phyloP scores from a whole-genome alignment of 2,113 vertebrate genomes.

The Alethe diademata region DNA sequence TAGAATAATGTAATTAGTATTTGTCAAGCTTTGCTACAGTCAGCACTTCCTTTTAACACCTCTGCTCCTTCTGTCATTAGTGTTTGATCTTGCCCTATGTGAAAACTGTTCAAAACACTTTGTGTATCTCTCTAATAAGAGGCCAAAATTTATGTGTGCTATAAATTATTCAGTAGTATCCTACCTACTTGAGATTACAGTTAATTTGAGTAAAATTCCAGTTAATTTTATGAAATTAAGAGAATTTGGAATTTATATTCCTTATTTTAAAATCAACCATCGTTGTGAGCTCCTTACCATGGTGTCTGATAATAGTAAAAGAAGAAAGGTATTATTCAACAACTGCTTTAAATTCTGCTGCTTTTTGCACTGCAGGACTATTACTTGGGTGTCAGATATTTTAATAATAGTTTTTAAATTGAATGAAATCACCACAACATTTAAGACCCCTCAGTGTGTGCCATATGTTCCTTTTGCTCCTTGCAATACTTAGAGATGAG shows the following conservation, averaged over 20 bases:
- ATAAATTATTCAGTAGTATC: neutral
- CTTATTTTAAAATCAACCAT: neutral
- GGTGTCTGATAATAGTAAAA: neutral
- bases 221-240: neutral
- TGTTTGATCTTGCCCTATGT: neutral
- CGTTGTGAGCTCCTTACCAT: neutral
- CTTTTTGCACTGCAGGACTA: neutral
- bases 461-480: neutral
- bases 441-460: neutral
- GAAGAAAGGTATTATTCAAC: neutral
- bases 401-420: neutral
- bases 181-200: neutral
- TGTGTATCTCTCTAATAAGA: neutral
- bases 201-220: neutral
- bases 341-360: neutral
- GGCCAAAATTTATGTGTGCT: neutral
- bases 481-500: neutral
- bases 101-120: neutral
- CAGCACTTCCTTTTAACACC: neutral
- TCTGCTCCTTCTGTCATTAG: neutral
- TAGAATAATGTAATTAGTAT: neutral
- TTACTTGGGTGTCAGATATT: neutral
- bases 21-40: neutral
- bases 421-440: neutral
- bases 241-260: neutral